Conservation (phyloP, 1,140 invertebrate genomes). For the Odontomachus brunneus region DNA sequence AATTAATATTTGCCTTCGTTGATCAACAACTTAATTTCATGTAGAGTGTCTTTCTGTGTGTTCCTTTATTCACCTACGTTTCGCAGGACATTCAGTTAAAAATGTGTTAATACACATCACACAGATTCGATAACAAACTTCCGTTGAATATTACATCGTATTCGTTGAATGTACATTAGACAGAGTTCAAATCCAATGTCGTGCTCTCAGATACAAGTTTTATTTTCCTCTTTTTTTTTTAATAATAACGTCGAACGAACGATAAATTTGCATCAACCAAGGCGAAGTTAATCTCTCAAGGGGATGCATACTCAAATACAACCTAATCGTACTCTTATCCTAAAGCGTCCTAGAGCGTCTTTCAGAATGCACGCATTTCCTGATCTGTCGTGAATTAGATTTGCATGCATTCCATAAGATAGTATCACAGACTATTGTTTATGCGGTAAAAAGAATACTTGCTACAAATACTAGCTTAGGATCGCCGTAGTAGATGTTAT, state of each 20-base stretch:
- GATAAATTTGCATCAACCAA: slow-evolving; percentile 23
- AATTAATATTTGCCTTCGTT: background rate
- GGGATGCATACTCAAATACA: slow-evolving; percentile 23
- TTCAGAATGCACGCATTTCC: slow-evolving; percentile 61
- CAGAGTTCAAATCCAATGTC: slow-evolving; percentile 37
- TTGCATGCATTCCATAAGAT: slow-evolving; percentile 64
- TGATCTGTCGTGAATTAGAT: background rate
- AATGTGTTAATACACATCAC: slow-evolving; percentile 57
- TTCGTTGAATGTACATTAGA: slow-evolving; percentile 11
- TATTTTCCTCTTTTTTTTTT: slow-evolving; percentile 26
- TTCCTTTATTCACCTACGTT: slow-evolving; percentile 20
- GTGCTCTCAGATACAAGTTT: slow-evolving; percentile 17
- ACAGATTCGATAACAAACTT: slow-evolving; percentile 60
- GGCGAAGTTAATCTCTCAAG: slow-evolving; percentile 4
- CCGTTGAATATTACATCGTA: slow-evolving; percentile 60
- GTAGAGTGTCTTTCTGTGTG: background rate
- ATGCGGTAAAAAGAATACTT: slow-evolving; percentile 63
- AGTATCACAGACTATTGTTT: slow-evolving; percentile 72
- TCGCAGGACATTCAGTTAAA: slow-evolving; percentile 46
- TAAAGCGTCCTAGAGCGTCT: slow-evolving; percentile 64
- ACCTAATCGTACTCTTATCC: slow-evolving; percentile 29
- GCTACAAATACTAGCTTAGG: slow-evolving; percentile 62
- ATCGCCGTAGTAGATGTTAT: slow-evolving; percentile 46
- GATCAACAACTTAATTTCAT: background rate
- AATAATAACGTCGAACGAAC: slow-evolving; percentile 24